These are phyloP conservation scores for Paraescarpia echinospica DNA, from an alignment of 1,140 invertebrate genomes.

Conservation along the genomic window DNA sequence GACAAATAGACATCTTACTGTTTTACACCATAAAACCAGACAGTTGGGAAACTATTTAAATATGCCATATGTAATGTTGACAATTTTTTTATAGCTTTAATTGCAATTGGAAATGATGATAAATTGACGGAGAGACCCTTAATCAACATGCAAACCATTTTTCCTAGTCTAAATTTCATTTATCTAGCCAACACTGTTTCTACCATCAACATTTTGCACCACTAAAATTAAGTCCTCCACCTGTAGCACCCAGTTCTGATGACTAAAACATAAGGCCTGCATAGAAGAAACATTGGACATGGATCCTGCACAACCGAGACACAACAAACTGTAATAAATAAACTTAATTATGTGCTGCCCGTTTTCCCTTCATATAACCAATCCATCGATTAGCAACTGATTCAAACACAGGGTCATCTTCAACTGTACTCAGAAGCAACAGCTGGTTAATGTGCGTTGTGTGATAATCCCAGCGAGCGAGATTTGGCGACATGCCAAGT, in stretches of 20 bases:
- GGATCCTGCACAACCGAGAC: background rate
- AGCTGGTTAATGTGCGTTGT: conserved; percentile 97
- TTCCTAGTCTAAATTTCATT: background rate
- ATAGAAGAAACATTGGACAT: background rate
- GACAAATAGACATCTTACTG: too few species aligned
- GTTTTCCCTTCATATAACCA: conserved; percentile 84
- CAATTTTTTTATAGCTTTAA: too few species aligned
- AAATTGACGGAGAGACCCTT: too few species aligned
- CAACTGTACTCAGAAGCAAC: conserved; percentile 83
- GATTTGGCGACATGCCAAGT: conserved; percentile 84
- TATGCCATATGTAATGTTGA: too few species aligned
- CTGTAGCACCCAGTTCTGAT: background rate
- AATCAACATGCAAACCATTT: background rate
- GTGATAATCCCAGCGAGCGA: conserved; percentile 93
- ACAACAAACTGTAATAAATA: background rate
- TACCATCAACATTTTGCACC: background rate
- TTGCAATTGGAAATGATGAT: too few species aligned
- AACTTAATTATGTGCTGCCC: conserved; percentile 51
- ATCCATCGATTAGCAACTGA: conserved; percentile 91
- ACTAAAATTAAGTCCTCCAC: background rate
- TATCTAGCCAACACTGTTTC: background rate
- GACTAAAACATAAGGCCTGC: background rate
- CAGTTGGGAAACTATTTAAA: too few species aligned
- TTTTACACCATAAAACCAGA: too few species aligned
- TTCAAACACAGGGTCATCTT: conserved; percentile 74